Conservation (phyloP, 2,888 invertebrate genomes). For the Cecidostiba fungosa region DNA sequence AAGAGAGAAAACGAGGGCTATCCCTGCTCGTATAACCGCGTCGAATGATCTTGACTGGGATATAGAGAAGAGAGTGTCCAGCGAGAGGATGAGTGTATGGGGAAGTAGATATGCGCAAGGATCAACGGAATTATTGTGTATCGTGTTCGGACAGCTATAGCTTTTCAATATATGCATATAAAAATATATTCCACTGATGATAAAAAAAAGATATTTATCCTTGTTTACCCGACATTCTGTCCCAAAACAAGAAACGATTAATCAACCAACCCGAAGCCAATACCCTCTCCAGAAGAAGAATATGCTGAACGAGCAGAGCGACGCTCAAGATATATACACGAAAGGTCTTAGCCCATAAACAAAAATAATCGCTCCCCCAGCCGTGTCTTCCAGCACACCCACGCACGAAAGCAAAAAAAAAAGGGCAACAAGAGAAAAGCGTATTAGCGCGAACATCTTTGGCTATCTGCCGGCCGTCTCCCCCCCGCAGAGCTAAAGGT, state of each 20-base stretch:
- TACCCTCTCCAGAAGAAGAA: not conserved
- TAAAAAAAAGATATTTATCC: not conserved
- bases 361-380: constrained; percentile 23
- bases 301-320: not conserved
- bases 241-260: not conserved
- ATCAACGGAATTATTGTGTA: constrained; percentile 21
- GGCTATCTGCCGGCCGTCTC: constrained; percentile 65
- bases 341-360: not conserved
- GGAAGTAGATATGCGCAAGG: constrained; percentile 48
- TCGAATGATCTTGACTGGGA: constrained; percentile 39
- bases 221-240: not conserved
- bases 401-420: constrained; percentile 54
- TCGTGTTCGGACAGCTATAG: not conserved
- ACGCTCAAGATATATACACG: not conserved
- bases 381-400: not conserved
- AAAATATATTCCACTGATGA: no score
- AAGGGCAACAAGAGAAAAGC: constrained; percentile 64
- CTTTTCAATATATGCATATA: no score
- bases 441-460: constrained; percentile 73
- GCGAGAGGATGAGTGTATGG: constrained; percentile 51
- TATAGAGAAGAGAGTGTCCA: constrained; percentile 25
- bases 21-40: constrained; percentile 69
- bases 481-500: constrained; percentile 11
- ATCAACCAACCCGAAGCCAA: not conserved
- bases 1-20: constrained; percentile 66